These are phyloP conservation scores for Ctenicera cuprea DNA, from an alignment of 2,888 invertebrate species.

Conservation along the genomic window DNA sequence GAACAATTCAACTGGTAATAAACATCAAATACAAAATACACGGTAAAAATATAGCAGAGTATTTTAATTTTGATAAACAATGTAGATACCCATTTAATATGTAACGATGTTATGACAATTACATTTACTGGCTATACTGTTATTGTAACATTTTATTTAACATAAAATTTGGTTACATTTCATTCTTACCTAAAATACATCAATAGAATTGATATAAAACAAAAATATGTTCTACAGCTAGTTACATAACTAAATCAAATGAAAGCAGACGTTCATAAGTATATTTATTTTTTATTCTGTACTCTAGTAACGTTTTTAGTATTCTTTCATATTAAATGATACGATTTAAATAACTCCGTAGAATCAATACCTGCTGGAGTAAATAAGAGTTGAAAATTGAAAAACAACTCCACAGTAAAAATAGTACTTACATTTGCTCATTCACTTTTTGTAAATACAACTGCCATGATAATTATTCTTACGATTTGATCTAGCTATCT, in stretches of 20 bases:
- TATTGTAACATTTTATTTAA: conserved; percentile 62
- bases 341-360: conserved; percentile 37
- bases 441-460: conserved; percentile 63
- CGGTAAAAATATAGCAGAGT: too few relatives aligned
- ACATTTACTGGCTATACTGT: neutral
- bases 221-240: conserved; percentile 41
- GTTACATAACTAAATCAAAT: conserved; percentile 39
- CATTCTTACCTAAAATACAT: conserved; percentile 60
- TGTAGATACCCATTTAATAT: too few relatives aligned
- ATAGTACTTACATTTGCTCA: conserved; percentile 66
- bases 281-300: conserved; percentile 42
- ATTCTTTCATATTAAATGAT: conserved; percentile 32
- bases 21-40: too few relatives aligned
- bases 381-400: conserved; percentile 31
- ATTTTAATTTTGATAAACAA: too few relatives aligned
- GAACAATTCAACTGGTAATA: too few relatives aligned
- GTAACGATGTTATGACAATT: too few relatives aligned
- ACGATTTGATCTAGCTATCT: conserved; percentile 68
- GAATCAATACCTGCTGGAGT: conserved; percentile 35
- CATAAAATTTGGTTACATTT: conserved; percentile 63
- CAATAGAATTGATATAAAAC: conserved; percentile 42
- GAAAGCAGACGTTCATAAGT: conserved; percentile 38
- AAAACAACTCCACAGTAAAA: conserved; percentile 63
- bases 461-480: conserved; percentile 67
- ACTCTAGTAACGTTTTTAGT: conserved; percentile 42